Base-by-base conservation (phyloP, 2,797 vertebrate genomes). In the Trachurus trachurus region DNA sequence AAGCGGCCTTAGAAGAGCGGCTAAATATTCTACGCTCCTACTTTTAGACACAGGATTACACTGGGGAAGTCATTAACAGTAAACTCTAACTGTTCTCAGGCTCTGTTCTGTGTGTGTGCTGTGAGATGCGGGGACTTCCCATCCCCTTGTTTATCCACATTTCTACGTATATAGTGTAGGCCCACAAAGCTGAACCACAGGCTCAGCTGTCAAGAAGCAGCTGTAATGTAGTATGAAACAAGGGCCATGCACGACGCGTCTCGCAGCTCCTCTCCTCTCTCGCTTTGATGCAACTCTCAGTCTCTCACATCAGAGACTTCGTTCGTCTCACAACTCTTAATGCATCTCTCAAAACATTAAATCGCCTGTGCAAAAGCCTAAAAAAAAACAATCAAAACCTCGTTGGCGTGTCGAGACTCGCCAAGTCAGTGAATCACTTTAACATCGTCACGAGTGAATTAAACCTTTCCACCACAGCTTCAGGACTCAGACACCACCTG, bases 31-130 rank as follows among this genome's bases (percentile, higher is more conserved):
- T 60, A 7, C 0, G 49, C 9, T 74, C 44, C 84, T 87, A 86
- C 84, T 90, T 92, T 82, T 89, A 88, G 88, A 78, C 49, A 6
- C 69, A 75, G 62, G 64, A 78, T 85, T 85, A 78, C 85, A 82
- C 80, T 66, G 66, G 86, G 86, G 90, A 93, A 85, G 77, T 87
- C 80, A 87, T 87, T 85, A 83, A 65, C 83, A 79, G 66, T 75
- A 63, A 85, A 59, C 58, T 71, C 13, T 13, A 69, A 67, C 71
- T 67, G 82, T 91, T 92, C 87, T 91, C 88, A 92, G 81, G 84
- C 76, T 84, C 77, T 71, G 60, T 64, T 84, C 77, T 72, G 63
- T 66, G 60, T 71, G 52, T 84, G 54, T 80, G 57, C n/a, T n/a
- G 26, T 26, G 26, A 73, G 53, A 82, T n/a, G n/a, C n/a, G 59